A percentile compares a stretch with the other conserved stretches of the same genome.
phyloP scores from a whole-genome alignment of 2,888 invertebrate genomes.

The Trichopoda pennipes region DNA sequence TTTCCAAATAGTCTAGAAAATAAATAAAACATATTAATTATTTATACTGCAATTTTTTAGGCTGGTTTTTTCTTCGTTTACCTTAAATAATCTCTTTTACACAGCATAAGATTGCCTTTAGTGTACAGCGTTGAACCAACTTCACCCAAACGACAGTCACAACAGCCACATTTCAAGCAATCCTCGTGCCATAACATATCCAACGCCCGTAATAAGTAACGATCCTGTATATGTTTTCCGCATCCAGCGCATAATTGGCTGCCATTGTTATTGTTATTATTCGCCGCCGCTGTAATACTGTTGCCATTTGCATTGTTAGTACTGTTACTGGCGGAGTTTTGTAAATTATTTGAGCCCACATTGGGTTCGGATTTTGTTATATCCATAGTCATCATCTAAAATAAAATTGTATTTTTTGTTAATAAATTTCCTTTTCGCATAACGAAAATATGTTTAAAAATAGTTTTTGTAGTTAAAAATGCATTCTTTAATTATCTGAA shows the following conservation, averaged over 20 bases:
- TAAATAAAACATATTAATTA: constrained; percentile 14
- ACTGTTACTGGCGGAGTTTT: constrained; percentile 71
- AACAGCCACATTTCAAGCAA: constrained; percentile 98
- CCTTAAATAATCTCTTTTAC: constrained; percentile 98
- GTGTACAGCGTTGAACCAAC: constrained; percentile 97
- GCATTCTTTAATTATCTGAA: no score
- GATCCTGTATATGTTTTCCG: constrained; percentile 95
- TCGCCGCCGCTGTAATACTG: constrained; percentile 72
- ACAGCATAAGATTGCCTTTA: constrained; percentile 96
- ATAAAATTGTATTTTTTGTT: background rate
- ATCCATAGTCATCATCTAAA: constrained; percentile 91
- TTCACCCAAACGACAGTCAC: constrained; percentile 97
- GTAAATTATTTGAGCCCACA: constrained; percentile 79
- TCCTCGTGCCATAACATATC: constrained; percentile 99
- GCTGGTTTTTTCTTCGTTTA: constrained; percentile 74
- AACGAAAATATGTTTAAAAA: no score
- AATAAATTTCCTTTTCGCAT: no score
- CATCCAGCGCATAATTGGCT: constrained; percentile 95
- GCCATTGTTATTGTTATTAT: constrained; percentile 78
- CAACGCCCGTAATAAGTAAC: constrained; percentile 93
- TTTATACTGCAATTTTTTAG: background rate
- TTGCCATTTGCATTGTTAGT: constrained; percentile 69
- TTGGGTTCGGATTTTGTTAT: constrained; percentile 88
- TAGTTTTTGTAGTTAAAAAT: no score
- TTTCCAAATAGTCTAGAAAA: constrained; percentile 91